Percentiles rank a stretch among this genome's conserved stretches.
Conservation (phyloP, 35 echinoderm and acorn worm genomes). For the Diadema setosum region DNA sequence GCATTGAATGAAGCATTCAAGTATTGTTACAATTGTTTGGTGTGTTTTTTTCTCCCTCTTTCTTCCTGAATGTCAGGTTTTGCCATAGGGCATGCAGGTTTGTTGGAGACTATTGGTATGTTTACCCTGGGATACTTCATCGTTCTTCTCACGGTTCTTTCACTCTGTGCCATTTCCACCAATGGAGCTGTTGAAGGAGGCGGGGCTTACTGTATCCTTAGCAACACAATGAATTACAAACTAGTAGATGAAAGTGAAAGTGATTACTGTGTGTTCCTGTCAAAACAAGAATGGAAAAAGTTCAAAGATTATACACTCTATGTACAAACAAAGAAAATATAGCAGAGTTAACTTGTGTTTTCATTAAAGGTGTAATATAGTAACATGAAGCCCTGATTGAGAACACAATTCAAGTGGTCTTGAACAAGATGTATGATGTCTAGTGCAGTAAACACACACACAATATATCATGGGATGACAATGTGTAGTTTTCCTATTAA, state of each 20-base stretch:
- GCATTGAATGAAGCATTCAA: background rate
- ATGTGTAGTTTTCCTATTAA: no score
- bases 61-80: conserved; percentile 60
- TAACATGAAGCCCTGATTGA: no score
- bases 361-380: no score
- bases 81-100: conserved; percentile 81
- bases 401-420: no score
- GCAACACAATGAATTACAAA: background rate
- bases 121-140: conserved; percentile 88
- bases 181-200: conserved; percentile 99
- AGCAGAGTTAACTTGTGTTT: no score
- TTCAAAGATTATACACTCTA: no score
- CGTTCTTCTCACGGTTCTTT: conserved; percentile 76
- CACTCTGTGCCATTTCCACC: conserved; percentile 92
- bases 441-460: no score
- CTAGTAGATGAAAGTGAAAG: background rate
- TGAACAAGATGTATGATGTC: no score
- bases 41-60: conserved; percentile 14
- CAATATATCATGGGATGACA: no score
- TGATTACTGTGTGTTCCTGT: no score
- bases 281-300: no score
- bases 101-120: conserved; percentile 63
- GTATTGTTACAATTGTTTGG: background rate
- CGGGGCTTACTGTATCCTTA: conserved; percentile 99
- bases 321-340: no score